Evolutionary conservation across 2,888 invertebrate species (phyloP), one percentile per base, ranked within the genome.

Genomic region (Diplolepis rosae): DNA sequence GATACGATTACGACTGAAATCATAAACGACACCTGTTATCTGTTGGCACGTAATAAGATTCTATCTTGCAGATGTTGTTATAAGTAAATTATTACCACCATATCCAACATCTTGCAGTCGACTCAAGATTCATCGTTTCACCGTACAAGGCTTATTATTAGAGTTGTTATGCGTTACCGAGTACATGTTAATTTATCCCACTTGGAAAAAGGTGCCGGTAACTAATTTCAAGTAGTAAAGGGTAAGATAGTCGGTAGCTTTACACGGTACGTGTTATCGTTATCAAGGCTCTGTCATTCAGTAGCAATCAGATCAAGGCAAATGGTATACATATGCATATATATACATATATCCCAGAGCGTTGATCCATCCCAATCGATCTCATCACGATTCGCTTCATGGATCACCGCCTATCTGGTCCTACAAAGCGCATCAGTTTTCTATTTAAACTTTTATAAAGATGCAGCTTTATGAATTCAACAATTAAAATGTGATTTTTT

Each of bases 381-480:
- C 67, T 51, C 67, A 32, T 51, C 72, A 69, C 27, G 66, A 73
- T 69, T 73, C 72, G 79, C 48, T 66, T 66, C 66, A 65, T 18
- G 65, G 45, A 45, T 65, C 45, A 11, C 65, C 45, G 65, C 28
- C 22, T 28, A 11, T 39, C 15, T 24, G 32, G 39, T 39, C 24
- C 18, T 11, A n/a, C 39, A 65, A 6, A 65, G 24, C 13, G 13
- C 24, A 65, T 24, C 30, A 48, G 15, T 13, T 13, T 32, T 22
- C 22, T 18, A 11, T 32, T 61, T 35, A 4, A 32, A 24, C 4
- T 18, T 56, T 56, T 28, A 4, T 22, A 35, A n/a, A n/a, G 56
- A 22, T 35, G 22, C n/a, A 61, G 6, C 35, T 22, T 39, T 61
- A 6, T 39, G 39, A 61, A 54, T 1, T 30, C 50, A 54, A 54